Evolutionary conservation across 2,888 invertebrate species (phyloP).

Genomic region (Agrotis clavis): DNA sequence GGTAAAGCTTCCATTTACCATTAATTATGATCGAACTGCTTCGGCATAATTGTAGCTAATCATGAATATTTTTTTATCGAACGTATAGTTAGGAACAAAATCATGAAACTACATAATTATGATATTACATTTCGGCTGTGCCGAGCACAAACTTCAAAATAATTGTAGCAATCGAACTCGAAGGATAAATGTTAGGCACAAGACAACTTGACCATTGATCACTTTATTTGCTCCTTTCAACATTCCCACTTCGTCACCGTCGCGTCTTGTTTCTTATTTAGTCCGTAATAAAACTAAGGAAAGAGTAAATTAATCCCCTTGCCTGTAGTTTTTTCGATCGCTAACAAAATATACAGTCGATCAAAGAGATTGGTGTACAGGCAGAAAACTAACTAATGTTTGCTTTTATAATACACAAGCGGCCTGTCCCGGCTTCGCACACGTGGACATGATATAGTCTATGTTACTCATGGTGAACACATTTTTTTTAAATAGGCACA

Average conservation of each 20-base stretch:
- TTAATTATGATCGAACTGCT: too few species aligned
- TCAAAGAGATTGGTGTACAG: not conserved
- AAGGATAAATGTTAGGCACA: too few species aligned
- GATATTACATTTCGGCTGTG: too few species aligned
- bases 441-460: too few species aligned
- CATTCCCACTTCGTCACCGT: conserved; percentile 11
- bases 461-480: too few species aligned
- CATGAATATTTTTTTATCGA: not conserved
- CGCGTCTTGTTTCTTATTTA: conserved; percentile 32
- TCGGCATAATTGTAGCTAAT: not conserved
- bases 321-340: conserved; percentile 19
- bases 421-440: too few species aligned
- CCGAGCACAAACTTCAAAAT: too few species aligned
- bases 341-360: not conserved
- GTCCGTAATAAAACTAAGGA: conserved; percentile 29
- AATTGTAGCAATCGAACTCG: too few species aligned
- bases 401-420: not conserved
- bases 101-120: too few species aligned
- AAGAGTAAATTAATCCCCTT: conserved; percentile 25
- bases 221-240: conserved; percentile 19
- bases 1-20: too few species aligned
- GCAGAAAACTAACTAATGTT: not conserved
- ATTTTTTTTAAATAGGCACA: too few species aligned
- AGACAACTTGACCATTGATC: conserved; percentile 5
- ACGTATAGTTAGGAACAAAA: too few species aligned